These are phyloP conservation scores for Gymnopithys bicolor DNA, from an alignment of 2,797 vertebrate species.

Conservation along the genomic window DNA sequence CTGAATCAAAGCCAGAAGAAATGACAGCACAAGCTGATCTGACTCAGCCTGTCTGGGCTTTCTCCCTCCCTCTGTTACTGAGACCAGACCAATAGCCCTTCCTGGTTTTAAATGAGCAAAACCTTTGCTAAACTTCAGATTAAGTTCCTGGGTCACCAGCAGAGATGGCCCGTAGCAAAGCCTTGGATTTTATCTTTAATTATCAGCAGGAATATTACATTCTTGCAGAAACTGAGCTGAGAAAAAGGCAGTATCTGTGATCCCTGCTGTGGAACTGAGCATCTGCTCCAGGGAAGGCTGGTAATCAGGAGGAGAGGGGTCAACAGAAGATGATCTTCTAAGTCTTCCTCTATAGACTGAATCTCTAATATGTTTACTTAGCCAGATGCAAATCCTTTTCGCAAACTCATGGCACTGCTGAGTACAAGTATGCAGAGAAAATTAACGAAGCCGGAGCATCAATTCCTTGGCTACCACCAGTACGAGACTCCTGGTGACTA, in stretches of 20 bases:
- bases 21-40: constrained; percentile 12
- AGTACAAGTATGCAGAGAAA: neutral
- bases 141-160: constrained; percentile 18
- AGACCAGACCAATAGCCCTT: neutral
- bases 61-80: neutral
- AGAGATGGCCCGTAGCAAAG: constrained; percentile 28
- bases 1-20: constrained; percentile 37
- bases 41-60: neutral
- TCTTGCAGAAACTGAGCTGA: constrained; percentile 27
- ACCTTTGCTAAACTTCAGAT: constrained; percentile 38
- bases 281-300: constrained; percentile 13
- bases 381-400: constrained; percentile 33
- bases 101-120: constrained; percentile 38
- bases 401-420: neutral
- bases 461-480: neutral
- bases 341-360: constrained; percentile 28
- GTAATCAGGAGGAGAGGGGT: constrained; percentile 42
- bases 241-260: constrained; percentile 19
- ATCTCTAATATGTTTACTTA: constrained; percentile 55
- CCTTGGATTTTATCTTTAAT: constrained; percentile 32
- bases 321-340: constrained; percentile 50
- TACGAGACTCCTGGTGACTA: neutral
- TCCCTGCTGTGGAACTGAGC: constrained; percentile 16
- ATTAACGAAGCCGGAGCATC: neutral
- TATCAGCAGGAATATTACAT: neutral